Evolutionary conservation across 2,888 invertebrate species (phyloP).

Genomic region (Exocentrus adspersus): DNA sequence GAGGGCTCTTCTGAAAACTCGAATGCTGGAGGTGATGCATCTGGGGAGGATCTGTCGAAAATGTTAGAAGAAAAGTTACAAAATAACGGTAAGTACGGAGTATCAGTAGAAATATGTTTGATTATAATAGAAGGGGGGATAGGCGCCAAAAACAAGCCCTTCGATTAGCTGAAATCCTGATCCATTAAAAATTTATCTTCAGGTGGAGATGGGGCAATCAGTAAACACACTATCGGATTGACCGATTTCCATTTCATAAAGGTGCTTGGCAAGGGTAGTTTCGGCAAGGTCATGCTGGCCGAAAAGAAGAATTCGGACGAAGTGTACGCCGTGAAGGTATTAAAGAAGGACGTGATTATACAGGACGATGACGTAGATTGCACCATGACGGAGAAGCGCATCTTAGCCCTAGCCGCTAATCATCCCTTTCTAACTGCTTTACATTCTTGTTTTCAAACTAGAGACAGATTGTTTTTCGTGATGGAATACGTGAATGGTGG

Average conservation of each 20-base stretch:
- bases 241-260: conserved; percentile 97
- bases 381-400: conserved; percentile 98
- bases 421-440: conserved; percentile 98
- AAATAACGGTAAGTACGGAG: conserved; percentile 54
- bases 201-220: conserved; percentile 29
- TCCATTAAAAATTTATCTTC: too few species aligned
- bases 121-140: too few species aligned
- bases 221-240: conserved; percentile 71
- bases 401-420: conserved; percentile 94
- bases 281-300: conserved; percentile 98
- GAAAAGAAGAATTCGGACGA: conserved; percentile 94
- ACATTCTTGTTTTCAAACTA: conserved; percentile 97
- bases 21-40: conserved; percentile 51
- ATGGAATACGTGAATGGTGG: conserved; percentile 99
- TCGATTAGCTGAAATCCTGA: too few species aligned
- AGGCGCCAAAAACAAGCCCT: too few species aligned
- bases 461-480: conserved; percentile 90
- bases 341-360: conserved; percentile 97
- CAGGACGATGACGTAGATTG: conserved; percentile 99
- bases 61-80: conserved; percentile 64
- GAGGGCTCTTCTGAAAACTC: conserved; percentile 55
- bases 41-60: conserved; percentile 56
- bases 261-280: conserved; percentile 98
- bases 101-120: too few species aligned
- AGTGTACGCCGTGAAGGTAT: conserved; percentile 86